Percentiles rank a stretch among this genome's conserved stretches.
Conservation (phyloP, 2,797 vertebrate species). For the Neoniphon sammara region DNA sequence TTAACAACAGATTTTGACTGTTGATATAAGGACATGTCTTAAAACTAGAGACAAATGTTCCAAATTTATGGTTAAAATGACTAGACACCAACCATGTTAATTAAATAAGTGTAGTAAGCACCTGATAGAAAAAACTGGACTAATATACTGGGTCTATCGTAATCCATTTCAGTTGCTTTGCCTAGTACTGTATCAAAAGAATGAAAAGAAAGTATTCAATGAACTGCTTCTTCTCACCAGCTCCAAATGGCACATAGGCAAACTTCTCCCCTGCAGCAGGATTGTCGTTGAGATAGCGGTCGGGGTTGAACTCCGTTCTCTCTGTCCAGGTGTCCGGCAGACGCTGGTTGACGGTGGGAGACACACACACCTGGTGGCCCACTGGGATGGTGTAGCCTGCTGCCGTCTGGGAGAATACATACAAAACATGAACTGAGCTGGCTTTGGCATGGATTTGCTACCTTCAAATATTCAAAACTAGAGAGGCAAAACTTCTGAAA, state of each 20-base stretch:
- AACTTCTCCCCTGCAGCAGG: constrained; percentile 92
- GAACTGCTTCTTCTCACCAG: constrained; percentile 83
- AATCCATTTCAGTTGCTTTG: too few relatives aligned
- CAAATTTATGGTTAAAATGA: too few relatives aligned
- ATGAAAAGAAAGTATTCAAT: neutral
- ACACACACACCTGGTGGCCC: constrained; percentile 98
- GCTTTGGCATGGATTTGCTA: neutral
- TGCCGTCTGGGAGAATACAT: constrained; percentile 80
- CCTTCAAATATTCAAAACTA: neutral
- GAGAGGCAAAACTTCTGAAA: neutral
- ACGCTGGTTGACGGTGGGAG: constrained; percentile 97
- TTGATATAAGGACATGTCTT: too few relatives aligned
- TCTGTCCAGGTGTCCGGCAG: constrained; percentile 90
- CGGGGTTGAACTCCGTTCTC: constrained; percentile 88
- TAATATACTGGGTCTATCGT: too few relatives aligned
- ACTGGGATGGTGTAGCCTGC: constrained; percentile 93
- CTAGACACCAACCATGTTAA: too few relatives aligned
- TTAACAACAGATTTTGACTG: neutral
- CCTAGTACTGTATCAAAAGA: too few relatives aligned
- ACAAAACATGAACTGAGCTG: neutral
- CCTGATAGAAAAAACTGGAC: too few relatives aligned
- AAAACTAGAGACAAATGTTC: too few relatives aligned
- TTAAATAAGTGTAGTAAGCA: too few relatives aligned
- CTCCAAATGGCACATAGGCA: constrained; percentile 94
- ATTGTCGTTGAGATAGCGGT: constrained; percentile 92